phyloP scores from a whole-genome alignment of 2,113 vertebrate species.

The Cebidichthys violaceus region DNA sequence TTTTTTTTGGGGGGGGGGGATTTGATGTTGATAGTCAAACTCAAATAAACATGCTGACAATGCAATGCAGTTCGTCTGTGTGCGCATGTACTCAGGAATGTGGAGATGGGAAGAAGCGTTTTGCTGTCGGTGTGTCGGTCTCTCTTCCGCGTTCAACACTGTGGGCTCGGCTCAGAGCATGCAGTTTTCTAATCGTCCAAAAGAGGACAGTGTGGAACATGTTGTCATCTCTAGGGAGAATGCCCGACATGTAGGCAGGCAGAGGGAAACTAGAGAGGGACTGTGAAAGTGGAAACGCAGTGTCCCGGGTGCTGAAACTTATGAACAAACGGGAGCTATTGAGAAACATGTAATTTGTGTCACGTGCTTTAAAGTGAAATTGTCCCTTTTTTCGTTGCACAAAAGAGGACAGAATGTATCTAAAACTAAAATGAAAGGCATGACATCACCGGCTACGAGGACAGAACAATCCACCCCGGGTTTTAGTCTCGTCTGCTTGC shows the following conservation, averaged over 20 bases:
- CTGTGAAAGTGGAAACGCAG: not conserved
- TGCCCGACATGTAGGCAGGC: not conserved
- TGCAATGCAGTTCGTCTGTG: conserved; percentile 47
- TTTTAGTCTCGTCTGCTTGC: not conserved
- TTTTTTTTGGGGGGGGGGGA: no score
- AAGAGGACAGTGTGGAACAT: conserved; percentile 82
- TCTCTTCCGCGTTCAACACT: conserved; percentile 9
- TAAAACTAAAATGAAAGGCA: not conserved
- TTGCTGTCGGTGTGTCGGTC: conserved; percentile 23
- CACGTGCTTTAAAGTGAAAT: not conserved
- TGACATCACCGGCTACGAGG: not conserved
- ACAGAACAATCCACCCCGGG: not conserved
- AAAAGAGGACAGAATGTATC: not conserved
- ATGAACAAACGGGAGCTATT: conserved; percentile 7
- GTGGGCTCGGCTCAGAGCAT: conserved; percentile 21
- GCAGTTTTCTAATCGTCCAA: conserved; percentile 74
- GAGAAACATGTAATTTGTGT: not conserved
- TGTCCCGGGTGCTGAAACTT: conserved; percentile 19
- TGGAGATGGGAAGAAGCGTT: conserved; percentile 16
- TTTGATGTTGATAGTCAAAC: conserved; percentile 70
- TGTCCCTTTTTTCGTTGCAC: not conserved
- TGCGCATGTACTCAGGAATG: conserved; percentile 27
- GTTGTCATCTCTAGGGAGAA: conserved; percentile 67
- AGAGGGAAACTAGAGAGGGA: conserved; percentile 10
- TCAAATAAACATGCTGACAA: conserved; percentile 66